Conservation (phyloP, 2,888 invertebrate genomes). For the Argynnis bischoffii region DNA sequence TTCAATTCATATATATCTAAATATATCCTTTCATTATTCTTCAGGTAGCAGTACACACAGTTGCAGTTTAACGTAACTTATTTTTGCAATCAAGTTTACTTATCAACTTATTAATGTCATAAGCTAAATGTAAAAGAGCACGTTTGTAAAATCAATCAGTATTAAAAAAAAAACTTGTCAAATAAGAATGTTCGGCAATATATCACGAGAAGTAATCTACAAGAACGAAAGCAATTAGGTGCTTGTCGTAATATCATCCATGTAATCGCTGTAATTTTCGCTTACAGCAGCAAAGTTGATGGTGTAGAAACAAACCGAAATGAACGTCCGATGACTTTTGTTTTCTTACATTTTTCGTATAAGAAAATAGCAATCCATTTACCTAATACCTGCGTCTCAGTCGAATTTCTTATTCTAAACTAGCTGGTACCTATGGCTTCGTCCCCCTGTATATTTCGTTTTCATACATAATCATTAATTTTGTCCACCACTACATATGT, state of each 20-base stretch:
- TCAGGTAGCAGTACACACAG: no score
- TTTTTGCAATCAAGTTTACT: no score
- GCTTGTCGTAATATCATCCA: slow-evolving; percentile 30
- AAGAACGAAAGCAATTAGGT: slow-evolving; percentile 25
- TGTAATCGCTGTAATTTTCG: slow-evolving; percentile 46
- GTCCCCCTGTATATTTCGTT: no score
- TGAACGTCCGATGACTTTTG: slow-evolving; percentile 76
- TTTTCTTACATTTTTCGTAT: slow-evolving; percentile 69
- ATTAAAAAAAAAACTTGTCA: neutral
- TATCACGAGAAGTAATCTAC: slow-evolving; percentile 16
- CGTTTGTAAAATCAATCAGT: neutral
- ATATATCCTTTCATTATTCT: no score
- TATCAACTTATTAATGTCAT: no score
- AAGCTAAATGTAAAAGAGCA: no score
- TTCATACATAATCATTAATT: no score
- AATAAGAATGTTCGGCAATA: slow-evolving; percentile 13
- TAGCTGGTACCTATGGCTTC: neutral
- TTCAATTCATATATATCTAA: no score
- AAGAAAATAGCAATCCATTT: slow-evolving; percentile 55
- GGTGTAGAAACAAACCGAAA: slow-evolving; percentile 69
- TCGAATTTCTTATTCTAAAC: slow-evolving; percentile 5
- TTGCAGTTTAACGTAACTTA: no score
- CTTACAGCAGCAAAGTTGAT: slow-evolving; percentile 63
- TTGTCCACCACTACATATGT: no score
- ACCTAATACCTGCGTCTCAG: slow-evolving; percentile 33